Evolutionary conservation across 2,888 invertebrate species (phyloP), one percentile per base, ranked within the genome.

Genomic region (Plagodis dolabraria): DNA sequence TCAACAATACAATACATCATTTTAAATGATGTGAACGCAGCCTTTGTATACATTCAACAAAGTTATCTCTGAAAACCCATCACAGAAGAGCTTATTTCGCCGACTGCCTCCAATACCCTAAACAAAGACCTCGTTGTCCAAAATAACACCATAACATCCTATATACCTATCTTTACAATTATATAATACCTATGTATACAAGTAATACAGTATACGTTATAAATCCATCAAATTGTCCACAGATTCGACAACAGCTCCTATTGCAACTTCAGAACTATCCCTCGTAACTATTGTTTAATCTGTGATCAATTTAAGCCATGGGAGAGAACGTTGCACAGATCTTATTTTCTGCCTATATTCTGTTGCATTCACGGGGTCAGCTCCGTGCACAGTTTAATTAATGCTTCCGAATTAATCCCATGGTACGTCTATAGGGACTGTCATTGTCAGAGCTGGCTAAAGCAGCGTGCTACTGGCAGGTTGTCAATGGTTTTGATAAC

Each of bases 321-420:
- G 22, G 22, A 22, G 22, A 22, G 22, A 22, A 22, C 22, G 22
- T 22, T 22, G 22, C 22, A 22, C 4, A 22, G 34, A 11, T 45
- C 48, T 49, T 49, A 53, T 49, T 53, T 54, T 46, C 11, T 49
- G 59, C 53, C 47, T 52, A 38, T 51, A 60, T 54, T 22, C 22
- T 47, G 55, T 48, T 68, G 71, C 72, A 68, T 72, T 71, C 64
- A 69, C 67, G 63, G 61, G 63, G 65, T 51, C 50, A 52, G 65
- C 64, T 43, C 63, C 67, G 67, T 73, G 68, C 68, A 72, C 72
- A 70, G 72, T 77, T 82, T 81, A 82, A 82, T 82, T 80, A 83
- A 79, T 76, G 76, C 75, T 72, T 68, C 68, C 60, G 74, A 72
- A 76, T 79, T 80, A 80, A 80, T 75, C 74, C 74, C 69, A 67